These are phyloP conservation scores for Astropecten irregularis DNA, from an alignment of 53 echinoderm and acorn worm species.

Conservation along the genomic window DNA sequence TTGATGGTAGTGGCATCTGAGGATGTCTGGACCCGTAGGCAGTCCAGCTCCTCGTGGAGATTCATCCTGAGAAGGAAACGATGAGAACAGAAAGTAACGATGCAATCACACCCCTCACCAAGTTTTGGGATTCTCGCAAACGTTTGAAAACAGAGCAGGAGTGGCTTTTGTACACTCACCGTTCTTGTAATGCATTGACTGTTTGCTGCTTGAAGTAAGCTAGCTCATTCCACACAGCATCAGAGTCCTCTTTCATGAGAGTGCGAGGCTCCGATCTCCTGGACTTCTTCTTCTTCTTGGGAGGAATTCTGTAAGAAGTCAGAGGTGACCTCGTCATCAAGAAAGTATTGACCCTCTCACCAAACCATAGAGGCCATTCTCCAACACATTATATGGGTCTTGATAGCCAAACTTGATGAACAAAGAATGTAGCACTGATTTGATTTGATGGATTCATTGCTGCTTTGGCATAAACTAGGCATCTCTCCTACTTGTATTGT, in stretches of 20 bases:
- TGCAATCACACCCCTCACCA: no score
- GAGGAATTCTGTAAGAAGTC: slow-evolving; percentile 1
- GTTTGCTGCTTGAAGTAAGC: slow-evolving; percentile 91
- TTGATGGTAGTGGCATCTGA: slow-evolving; percentile 86
- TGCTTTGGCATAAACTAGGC: no score
- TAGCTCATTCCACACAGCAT: slow-evolving; percentile 97
- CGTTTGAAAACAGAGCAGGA: no score
- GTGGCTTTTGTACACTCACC: slow-evolving; percentile 46
- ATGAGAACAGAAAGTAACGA: not conserved
- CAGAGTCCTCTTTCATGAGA: slow-evolving; percentile 87
- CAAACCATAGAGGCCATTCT: no score
- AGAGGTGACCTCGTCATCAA: no score
- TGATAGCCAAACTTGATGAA: no score
- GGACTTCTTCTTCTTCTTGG: slow-evolving; percentile 64
- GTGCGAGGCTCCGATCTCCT: slow-evolving; percentile 67
- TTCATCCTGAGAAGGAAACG: slow-evolving; percentile 71
- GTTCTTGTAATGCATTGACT: slow-evolving; percentile 78
- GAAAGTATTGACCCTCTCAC: no score
- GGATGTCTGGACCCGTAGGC: slow-evolving; percentile 80
- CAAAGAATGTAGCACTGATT: no score
- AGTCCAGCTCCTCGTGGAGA: slow-evolving; percentile 94
- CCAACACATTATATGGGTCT: no score
- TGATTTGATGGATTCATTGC: no score
- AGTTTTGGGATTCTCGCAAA: no score
- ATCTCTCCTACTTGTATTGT: no score